Evolutionary conservation across 2,888 invertebrate genomes (phyloP).

Genomic region (Rhagonycha lutea): DNA sequence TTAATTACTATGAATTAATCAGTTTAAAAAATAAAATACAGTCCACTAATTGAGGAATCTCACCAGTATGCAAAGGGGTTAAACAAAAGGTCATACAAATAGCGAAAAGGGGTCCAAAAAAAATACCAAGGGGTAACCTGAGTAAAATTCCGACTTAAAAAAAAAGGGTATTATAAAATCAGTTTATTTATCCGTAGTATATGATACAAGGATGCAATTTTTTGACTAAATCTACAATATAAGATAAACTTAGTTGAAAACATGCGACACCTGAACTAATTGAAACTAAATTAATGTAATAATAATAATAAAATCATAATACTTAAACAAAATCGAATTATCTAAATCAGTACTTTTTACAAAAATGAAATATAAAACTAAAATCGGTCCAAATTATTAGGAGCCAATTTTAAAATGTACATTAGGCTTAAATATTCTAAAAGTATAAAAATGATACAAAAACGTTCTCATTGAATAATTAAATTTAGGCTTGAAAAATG

Average conservation of each 20-base stretch:
- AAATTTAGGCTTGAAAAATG: neutral
- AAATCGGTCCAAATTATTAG: slow-evolving; percentile 5
- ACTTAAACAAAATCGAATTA: slow-evolving; percentile 24
- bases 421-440: neutral
- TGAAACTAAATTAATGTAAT: slow-evolving; percentile 20
- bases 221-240: slow-evolving; percentile 36
- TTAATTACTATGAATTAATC: too few relatives aligned
- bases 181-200: slow-evolving; percentile 37
- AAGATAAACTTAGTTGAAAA: slow-evolving; percentile 29
- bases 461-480: neutral
- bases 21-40: too few relatives aligned
- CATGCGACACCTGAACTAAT: slow-evolving; percentile 27
- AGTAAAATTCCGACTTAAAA: too few relatives aligned
- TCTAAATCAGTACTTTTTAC: slow-evolving; percentile 56
- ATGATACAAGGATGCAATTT: slow-evolving; percentile 37
- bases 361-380: slow-evolving; percentile 40
- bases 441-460: slow-evolving; percentile 2
- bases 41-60: too few relatives aligned
- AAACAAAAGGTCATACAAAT: too few relatives aligned
- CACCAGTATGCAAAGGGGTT: too few relatives aligned
- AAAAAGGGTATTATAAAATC: slow-evolving; percentile 32
- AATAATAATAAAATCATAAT: slow-evolving; percentile 19
- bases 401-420: slow-evolving; percentile 19
- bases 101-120: too few relatives aligned
- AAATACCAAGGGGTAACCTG: too few relatives aligned